Conservation (phyloP, 2,888 invertebrate genomes). For the Uropetala carovei region DNA sequence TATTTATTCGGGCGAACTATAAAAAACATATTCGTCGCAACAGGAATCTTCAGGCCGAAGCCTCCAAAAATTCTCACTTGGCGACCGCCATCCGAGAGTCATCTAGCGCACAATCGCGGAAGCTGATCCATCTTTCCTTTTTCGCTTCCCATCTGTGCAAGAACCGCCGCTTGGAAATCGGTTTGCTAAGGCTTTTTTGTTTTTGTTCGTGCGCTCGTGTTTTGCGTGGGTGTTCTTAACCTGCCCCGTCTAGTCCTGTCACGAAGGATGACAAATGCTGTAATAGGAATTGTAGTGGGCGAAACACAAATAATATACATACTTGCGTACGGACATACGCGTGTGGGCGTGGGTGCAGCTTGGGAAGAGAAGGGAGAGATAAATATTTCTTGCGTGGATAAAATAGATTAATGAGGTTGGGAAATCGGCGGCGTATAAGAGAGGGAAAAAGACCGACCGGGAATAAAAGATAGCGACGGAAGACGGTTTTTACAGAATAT, state of each 20-base stretch:
- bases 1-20: too few species aligned
- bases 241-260: too few species aligned
- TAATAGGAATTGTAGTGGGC: background rate
- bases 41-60: background rate
- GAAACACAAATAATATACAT: background rate
- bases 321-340: background rate
- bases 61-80: background rate
- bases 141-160: background rate
- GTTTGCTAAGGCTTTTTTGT: too few species aligned
- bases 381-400: constrained; percentile 37
- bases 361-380: background rate
- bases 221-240: too few species aligned
- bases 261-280: background rate
- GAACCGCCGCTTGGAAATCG: background rate
- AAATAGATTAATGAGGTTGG: constrained; percentile 41
- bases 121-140: background rate
- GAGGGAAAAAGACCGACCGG: background rate
- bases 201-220: too few species aligned
- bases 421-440: background rate
- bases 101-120: background rate
- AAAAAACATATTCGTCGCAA: background rate
- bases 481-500: background rate
- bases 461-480: background rate
- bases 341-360: background rate
- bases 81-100: background rate